Conservation (phyloP, 2,888 invertebrate species). For the Congeria kusceri region DNA sequence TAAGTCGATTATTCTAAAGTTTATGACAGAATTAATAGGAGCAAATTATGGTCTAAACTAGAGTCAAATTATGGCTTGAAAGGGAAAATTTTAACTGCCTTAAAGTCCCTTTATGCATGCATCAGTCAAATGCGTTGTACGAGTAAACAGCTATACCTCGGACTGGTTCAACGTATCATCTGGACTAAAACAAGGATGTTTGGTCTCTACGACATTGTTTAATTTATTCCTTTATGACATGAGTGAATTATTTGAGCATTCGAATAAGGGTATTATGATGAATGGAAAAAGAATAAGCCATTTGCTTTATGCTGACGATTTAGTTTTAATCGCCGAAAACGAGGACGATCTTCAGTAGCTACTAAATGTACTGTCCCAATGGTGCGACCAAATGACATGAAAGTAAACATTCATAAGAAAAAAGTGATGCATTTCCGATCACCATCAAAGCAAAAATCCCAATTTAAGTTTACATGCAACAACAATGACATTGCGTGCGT, state of each 20-base stretch:
- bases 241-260: background rate
- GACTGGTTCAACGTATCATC: background rate
- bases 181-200: constrained; percentile 2
- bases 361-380: background rate
- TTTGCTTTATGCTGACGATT: background rate
- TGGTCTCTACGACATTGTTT: constrained; percentile 4
- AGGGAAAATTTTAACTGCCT: too few species aligned
- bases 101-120: too few species aligned
- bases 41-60: too few species aligned
- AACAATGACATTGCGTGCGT: background rate
- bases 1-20: too few species aligned
- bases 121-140: constrained; percentile 2
- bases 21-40: too few species aligned
- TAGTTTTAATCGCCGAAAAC: background rate
- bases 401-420: background rate
- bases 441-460: background rate
- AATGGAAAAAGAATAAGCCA: background rate
- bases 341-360: background rate
- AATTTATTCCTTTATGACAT: background rate
- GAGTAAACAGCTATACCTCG: background rate
- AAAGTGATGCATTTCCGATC: constrained; percentile 13
- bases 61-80: too few species aligned
- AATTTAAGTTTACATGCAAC: background rate
- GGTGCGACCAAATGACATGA: background rate
- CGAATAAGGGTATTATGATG: background rate